Evolutionary conservation across 2,888 invertebrate species (phyloP).

Genomic region (Agrochola lota): DNA sequence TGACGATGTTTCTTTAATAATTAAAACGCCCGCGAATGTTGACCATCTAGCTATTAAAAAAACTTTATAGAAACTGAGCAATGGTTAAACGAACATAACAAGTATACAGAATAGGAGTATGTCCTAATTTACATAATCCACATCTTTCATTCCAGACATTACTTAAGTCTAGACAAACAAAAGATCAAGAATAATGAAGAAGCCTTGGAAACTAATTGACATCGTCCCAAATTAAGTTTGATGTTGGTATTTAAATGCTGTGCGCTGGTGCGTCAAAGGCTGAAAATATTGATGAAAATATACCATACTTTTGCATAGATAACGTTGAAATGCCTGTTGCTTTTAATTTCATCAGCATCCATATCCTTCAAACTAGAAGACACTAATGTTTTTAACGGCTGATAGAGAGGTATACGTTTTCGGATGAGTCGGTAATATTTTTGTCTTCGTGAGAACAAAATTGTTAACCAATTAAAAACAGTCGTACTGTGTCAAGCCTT

Average conservation of each 20-base stretch:
- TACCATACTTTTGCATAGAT: not conserved
- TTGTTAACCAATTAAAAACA: not conserved
- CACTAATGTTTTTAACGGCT: not conserved
- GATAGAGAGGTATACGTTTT: not conserved
- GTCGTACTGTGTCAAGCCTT: not conserved
- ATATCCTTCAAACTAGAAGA: not conserved
- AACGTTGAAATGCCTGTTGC: not conserved
- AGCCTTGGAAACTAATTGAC: conserved; percentile 47
- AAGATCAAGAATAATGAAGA: conserved; percentile 36
- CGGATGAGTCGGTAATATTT: not conserved
- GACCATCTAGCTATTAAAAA: no score
- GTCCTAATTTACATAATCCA: conserved; percentile 42
- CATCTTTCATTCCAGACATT: conserved; percentile 35
- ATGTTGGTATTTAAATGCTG: conserved; percentile 14
- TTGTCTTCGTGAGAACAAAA: accelerated
- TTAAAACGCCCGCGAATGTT: no score
- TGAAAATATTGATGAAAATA: not conserved
- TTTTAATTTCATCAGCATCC: not conserved
- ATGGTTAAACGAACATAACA: no score
- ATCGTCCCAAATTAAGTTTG: conserved; percentile 34
- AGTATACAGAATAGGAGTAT: conserved; percentile 22
- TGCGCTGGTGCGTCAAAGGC: not conserved
- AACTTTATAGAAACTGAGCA: no score
- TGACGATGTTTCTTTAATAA: no score
- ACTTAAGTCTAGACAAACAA: conserved; percentile 52